These are phyloP conservation scores for Paracanthobrama guichenoti DNA, from an alignment of 2,113 vertebrate genomes.

Conservation along the genomic window DNA sequence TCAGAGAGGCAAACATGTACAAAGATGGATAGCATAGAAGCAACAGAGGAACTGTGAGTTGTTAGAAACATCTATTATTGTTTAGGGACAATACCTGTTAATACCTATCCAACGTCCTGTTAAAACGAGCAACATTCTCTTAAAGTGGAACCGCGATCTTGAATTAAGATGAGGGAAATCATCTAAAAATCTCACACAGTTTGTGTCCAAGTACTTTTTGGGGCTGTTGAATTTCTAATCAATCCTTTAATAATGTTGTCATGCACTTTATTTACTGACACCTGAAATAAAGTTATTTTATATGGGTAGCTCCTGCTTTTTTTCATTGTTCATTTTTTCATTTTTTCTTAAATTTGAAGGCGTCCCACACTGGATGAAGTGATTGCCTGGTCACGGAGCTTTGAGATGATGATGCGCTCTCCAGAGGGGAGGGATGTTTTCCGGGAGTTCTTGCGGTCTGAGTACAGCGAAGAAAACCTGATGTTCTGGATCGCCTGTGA, in stretches of 20 bases:
- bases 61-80: neutral
- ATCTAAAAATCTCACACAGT: neutral
- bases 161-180: neutral
- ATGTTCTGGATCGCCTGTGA: slow-evolving; percentile 98
- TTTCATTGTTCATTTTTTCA: too few relatives aligned
- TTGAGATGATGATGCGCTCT: slow-evolving; percentile 97
- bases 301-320: slow-evolving; percentile 12
- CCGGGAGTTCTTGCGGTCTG: slow-evolving; percentile 92
- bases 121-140: neutral
- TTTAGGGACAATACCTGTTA: neutral
- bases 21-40: slow-evolving; percentile 81
- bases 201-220: neutral
- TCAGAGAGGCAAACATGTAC: slow-evolving; percentile 74
- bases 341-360: slow-evolving; percentile 62
- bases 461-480: slow-evolving; percentile 98
- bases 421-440: slow-evolving; percentile 91
- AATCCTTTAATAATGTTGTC: neutral
- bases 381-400: slow-evolving; percentile 95
- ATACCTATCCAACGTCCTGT: neutral
- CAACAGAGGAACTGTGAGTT: slow-evolving; percentile 75
- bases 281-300: neutral
- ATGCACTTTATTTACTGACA: neutral
- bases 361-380: slow-evolving; percentile 89
- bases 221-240: neutral
- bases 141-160: neutral